Base-by-base conservation (phyloP, 1,140 invertebrate genomes). In the Tenebrio molitor region DNA sequence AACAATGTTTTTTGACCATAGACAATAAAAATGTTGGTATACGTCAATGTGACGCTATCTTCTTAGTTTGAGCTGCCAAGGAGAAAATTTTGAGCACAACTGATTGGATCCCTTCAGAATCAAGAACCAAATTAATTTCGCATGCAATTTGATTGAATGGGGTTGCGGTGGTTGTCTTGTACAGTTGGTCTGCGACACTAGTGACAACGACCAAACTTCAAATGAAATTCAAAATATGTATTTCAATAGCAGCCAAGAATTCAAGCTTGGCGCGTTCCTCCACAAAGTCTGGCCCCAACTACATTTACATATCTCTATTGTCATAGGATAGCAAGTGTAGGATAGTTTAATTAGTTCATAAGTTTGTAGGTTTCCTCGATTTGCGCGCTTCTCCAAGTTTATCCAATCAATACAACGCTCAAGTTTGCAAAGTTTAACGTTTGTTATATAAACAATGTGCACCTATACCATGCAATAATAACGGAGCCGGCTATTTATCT, bases 261-360 rank as follows among this genome's bases (percentile, higher is more conserved):
- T 68, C 17, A 23, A 68, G 64, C 64, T 66, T 63, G 23, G 42
- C 67, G 67, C 46, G 42, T 50, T 69, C 12, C 69, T 73, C 72
- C 72, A 74, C 74, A 77, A 73, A 34, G 33, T 39, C 74, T 73
- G 63, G 71, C 73, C 65, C 76, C 74, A 74, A 72, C 71, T 79
- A 74, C 77, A 81, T 81, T 81, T 81, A 80, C 80, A 81, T 81
- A 81, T 81, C 80, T 79, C 76, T 78, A 80, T 81, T 81, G 80
- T 81, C 78, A 72, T 77, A 78, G 78, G 77, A 77, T 75, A 77
- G 76, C 77, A 77, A 81, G 75, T 76, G 75, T 77, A 75, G 78
- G 78, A 79, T 79, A 80, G 80, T 81, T 81, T 81, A 81, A 81
- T 81, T 81, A 81, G 80, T 81, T 81, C 79, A 78, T 80, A 80